Conservation (phyloP, 2,888 invertebrate genomes). For the Mamestra brassicae region DNA sequence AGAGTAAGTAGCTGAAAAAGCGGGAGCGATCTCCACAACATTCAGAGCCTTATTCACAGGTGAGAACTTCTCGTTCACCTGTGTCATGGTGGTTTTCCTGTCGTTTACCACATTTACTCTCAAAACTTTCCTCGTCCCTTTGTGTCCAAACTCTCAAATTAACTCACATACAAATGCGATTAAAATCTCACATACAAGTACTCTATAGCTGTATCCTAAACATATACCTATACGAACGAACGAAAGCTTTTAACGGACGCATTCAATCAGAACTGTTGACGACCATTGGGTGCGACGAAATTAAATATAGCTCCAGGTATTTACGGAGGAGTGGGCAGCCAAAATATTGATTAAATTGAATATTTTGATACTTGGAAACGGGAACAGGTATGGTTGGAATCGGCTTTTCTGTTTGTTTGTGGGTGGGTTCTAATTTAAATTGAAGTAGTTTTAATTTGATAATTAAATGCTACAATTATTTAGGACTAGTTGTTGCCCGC, state of each 20-base stretch:
- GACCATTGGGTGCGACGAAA: slow-evolving; percentile 14
- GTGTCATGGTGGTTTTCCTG: too few species aligned
- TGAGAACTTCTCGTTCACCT: too few species aligned
- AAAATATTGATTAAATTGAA: slow-evolving; percentile 23
- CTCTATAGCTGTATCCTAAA: too few species aligned
- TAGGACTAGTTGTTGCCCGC: not conserved
- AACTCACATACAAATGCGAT: not conserved
- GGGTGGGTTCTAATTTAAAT: not conserved
- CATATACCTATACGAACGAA: too few species aligned
- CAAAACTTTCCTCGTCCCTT: not conserved
- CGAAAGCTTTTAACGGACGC: slow-evolving; percentile 43
- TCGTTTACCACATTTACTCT: too few species aligned
- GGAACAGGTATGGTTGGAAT: not conserved
- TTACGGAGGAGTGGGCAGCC: not conserved
- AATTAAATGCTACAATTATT: not conserved
- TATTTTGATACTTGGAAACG: not conserved
- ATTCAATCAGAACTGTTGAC: slow-evolving; percentile 26
- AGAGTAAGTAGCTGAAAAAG: not conserved
- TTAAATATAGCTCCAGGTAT: slow-evolving; percentile 36
- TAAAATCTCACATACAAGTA: slow-evolving; percentile 14
- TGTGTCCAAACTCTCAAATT: not conserved
- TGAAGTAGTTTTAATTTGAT: not conserved
- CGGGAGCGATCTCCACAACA: not conserved
- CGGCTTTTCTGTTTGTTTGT: not conserved
- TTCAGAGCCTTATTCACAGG: not conserved